Conservation (phyloP, 37 sponge, comb jelly and placozoan species). For the Chondrosia reniformis region DNA sequence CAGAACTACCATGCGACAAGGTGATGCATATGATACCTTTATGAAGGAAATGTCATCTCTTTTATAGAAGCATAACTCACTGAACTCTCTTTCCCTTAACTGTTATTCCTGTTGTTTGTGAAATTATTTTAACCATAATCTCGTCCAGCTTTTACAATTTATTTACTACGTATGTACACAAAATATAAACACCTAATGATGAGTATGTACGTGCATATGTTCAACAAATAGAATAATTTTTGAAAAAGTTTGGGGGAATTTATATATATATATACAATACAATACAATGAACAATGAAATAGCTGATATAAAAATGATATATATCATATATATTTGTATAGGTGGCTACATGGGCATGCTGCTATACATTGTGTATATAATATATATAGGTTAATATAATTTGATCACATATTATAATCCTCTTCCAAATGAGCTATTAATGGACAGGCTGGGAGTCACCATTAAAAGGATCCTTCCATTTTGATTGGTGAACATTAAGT, state of each 20-base stretch:
- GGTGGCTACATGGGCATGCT: background rate
- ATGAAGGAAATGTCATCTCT: slow-evolving; percentile 97
- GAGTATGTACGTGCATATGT: too few species aligned
- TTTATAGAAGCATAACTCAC: slow-evolving; percentile 32
- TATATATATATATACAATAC: too few species aligned
- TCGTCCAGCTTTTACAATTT: too few species aligned
- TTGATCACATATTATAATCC: background rate
- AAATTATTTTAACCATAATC: too few species aligned
- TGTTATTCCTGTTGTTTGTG: too few species aligned
- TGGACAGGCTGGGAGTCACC: background rate
- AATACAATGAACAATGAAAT: too few species aligned
- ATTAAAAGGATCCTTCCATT: background rate
- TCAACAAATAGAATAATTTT: too few species aligned
- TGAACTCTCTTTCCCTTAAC: background rate
- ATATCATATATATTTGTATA: background rate
- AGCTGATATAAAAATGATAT: too few species aligned
- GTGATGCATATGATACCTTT: slow-evolving; percentile 90
- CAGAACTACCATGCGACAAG: slow-evolving; percentile 35
- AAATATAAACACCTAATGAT: too few species aligned
- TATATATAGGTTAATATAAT: background rate
- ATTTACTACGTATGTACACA: too few species aligned
- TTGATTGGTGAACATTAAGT: background rate
- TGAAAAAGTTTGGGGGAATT: too few species aligned
- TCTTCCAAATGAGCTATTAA: background rate
- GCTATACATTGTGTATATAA: background rate